Evolutionary conservation across 1,140 invertebrate genomes (phyloP).

Genomic region (Tetramorium parvispinum): DNA sequence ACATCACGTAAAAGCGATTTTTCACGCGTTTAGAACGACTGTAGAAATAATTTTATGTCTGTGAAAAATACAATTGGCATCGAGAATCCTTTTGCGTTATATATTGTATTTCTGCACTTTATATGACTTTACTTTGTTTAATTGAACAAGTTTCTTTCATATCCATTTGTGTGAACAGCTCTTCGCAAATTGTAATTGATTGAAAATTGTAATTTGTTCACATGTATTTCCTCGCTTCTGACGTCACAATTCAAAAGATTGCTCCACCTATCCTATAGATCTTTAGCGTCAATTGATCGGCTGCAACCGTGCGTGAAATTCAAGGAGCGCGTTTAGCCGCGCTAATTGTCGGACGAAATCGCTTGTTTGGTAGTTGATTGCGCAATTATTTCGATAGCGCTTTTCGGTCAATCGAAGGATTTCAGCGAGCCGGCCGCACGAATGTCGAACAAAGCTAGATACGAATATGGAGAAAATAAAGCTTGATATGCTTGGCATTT

Average conservation of each 20-base stretch:
- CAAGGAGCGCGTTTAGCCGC: conserved; percentile 26
- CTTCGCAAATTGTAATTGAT: not conserved
- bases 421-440: not conserved
- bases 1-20: not conserved
- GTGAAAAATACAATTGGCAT: not conserved
- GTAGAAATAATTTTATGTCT: not conserved
- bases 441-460: conserved; percentile 17
- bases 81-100: not conserved
- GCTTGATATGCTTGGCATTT: conserved; percentile 9
- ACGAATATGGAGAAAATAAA: conserved; percentile 3
- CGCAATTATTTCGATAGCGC: conserved; percentile 41
- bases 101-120: not conserved
- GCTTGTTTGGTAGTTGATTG: not conserved
- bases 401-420: conserved; percentile 47
- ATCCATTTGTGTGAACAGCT: not conserved
- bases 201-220: not conserved
- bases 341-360: conserved; percentile 14
- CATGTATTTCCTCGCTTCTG: conserved; percentile 1
- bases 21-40: not conserved
- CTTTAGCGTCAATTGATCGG: conserved; percentile 1
- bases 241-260: not conserved
- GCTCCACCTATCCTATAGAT: not conserved
- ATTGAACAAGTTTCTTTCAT: not conserved
- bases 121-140: not conserved
- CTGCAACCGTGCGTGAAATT: conserved; percentile 7